Evolutionary conservation across 2,797 vertebrate genomes (phyloP), one percentile per base, ranked within the genome.

Genomic region (Columba guinea): DNA sequence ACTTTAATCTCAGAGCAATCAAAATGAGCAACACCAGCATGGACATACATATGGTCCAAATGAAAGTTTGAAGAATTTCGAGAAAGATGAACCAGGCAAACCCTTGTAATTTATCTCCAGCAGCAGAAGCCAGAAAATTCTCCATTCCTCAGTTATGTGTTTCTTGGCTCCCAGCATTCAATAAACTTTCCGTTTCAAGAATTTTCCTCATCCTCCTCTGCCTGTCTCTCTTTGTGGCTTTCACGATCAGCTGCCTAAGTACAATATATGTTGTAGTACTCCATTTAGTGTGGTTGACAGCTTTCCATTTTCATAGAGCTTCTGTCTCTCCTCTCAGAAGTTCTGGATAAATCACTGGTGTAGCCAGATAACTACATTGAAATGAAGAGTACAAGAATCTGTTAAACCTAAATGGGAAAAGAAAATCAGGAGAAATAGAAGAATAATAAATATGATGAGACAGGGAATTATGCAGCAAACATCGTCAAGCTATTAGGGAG

Each of bases 61-160:
- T 56, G 17, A 73, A 90, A 87, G 32, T 74, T 92, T 52, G 60
- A 87, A 94, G 89, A 35, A 77, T 77, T 86, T 84, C 21, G 69
- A 89, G 84, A 67, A 67, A 68, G 34, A 34, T 1, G 35, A 85
- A 67, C 53, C 32, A 85, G 80, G 82, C 58, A 92, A 95, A 80
- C 48, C 37, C n/a, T 71, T 81, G 44, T 15, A 4, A 94, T 89
- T 91, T 95, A 87, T 92, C 89, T 93, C 39, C 52, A 87, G 70
- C 67, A 52, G 63, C n/a, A 91, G 69, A 95, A 94, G 85, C 60
- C 80, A 83, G 70, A 90, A 87, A 84, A 88, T 51, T 81, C 30
- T 86, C 74, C 58, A 20, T 95, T 90, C 58, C 49, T 90, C 55
- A 90, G 65, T 71, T 84, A 26, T 93, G 84, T 91, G 68, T 94